These are phyloP conservation scores for Osedax fenrisi DNA, from an alignment of 2,888 invertebrate genomes.

Conservation along the genomic window DNA sequence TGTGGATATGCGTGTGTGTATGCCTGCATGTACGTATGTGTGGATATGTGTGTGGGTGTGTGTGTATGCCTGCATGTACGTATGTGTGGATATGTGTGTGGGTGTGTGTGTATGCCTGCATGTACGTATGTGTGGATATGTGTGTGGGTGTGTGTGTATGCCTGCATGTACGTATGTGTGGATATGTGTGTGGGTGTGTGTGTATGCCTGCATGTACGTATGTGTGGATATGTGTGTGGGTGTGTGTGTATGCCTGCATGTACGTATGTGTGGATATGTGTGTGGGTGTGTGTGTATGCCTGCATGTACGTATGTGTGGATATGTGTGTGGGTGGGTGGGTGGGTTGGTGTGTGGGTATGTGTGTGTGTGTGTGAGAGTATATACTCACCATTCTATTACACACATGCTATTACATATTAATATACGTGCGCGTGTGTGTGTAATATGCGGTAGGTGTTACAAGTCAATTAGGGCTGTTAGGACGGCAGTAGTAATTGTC, in stretches of 20 bases:
- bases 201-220: background rate
- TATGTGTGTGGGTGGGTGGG: background rate
- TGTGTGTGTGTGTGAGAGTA: background rate
- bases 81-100: background rate
- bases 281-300: constrained; percentile 10
- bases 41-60: background rate
- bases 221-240: constrained; percentile 1
- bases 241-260: constrained; percentile 10
- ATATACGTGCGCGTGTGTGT: no score
- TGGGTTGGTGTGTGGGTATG: background rate
- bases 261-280: constrained; percentile 6
- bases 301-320: constrained; percentile 7
- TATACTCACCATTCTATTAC: no score
- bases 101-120: background rate
- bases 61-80: background rate
- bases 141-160: constrained; percentile 7
- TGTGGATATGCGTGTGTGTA: background rate
- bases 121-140: background rate
- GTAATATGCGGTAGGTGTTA: no score
- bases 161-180: background rate
- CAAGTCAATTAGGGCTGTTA: no score
- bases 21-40: background rate
- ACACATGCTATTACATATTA: no score
- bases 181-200: background rate
- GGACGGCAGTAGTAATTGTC: no score